Percentiles rank a stretch among this genome's conserved stretches.
Conservation (phyloP, 2,888 invertebrate species). For the Morpho helenor region DNA sequence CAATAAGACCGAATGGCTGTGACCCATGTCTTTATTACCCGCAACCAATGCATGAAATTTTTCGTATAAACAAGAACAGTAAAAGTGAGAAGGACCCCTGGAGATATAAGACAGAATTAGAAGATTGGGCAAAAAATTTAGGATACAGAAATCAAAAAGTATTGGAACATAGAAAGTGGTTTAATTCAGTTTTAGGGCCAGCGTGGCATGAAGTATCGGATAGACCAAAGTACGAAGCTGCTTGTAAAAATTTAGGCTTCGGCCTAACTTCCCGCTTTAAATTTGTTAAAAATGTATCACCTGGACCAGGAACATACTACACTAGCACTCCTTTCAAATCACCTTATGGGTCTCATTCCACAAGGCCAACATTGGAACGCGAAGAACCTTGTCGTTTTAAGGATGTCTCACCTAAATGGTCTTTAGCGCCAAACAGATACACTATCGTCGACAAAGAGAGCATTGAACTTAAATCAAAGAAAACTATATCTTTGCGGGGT, state of each 20-base stretch:
- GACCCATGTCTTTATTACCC: conserved; percentile 59
- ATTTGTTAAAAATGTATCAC: conserved; percentile 33
- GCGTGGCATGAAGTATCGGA: conserved; percentile 51
- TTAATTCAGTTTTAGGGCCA: conserved; percentile 49
- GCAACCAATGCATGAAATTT: conserved; percentile 39
- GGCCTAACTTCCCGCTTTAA: conserved; percentile 48
- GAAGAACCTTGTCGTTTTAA: conserved; percentile 61
- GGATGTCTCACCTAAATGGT: conserved; percentile 47
- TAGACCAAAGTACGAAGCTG: conserved; percentile 36
- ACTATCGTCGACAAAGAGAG: conserved; percentile 50
- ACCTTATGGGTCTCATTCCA: conserved; percentile 56
- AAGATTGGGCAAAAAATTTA: conserved; percentile 62
- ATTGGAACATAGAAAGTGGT: conserved; percentile 45
- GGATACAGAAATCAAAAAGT: conserved; percentile 62
- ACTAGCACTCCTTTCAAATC: conserved; percentile 47
- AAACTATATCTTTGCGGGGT: conserved; percentile 55
- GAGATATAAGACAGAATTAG: conserved; percentile 57
- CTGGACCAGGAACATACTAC: conserved; percentile 63
- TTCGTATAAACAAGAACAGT: conserved; percentile 40
- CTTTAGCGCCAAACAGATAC: conserved; percentile 61
- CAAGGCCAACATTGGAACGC: conserved; percentile 50
- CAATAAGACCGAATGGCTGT: conserved; percentile 41
- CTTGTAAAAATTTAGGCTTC: conserved; percentile 55
- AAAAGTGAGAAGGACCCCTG: conserved; percentile 52
- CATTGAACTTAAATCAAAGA: conserved; percentile 56